A percentile compares a stretch with the other conserved stretches of the same genome.
Conservation (phyloP, 2,797 vertebrate genomes). For the Leuciscus waleckii region DNA sequence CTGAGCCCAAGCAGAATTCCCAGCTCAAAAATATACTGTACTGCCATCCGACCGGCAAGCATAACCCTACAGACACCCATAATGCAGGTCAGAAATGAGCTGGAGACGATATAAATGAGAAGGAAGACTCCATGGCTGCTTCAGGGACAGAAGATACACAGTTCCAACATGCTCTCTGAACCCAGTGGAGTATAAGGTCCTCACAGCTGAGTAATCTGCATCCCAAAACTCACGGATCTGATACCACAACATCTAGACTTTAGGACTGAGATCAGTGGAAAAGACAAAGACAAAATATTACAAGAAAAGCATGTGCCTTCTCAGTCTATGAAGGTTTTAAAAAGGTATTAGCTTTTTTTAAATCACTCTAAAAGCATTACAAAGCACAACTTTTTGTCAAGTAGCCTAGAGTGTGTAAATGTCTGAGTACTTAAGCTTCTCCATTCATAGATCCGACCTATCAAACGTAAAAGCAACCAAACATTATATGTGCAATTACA, state of each 20-base stretch:
- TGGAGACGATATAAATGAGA: constrained; percentile 10
- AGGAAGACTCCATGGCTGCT: constrained; percentile 44
- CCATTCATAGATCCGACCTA: background rate
- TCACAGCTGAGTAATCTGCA: constrained; percentile 55
- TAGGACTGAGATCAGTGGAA: constrained; percentile 12
- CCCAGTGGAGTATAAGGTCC: constrained; percentile 49
- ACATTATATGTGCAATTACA: background rate
- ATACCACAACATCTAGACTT: constrained; percentile 43
- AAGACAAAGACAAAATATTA: background rate
- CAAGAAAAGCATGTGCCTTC: background rate
- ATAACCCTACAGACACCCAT: constrained; percentile 26
- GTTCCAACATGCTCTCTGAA: constrained; percentile 54
- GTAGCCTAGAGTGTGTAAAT: background rate
- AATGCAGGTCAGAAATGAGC: constrained; percentile 27
- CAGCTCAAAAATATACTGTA: constrained; percentile 46
- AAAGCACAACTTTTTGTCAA: background rate
- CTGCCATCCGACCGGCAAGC: constrained; percentile 21
- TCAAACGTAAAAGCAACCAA: background rate
- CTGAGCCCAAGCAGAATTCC: constrained; percentile 50
- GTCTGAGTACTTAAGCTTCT: background rate
- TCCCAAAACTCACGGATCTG: constrained; percentile 55
- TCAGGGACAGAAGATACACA: constrained; percentile 54
- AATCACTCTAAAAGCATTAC: background rate
- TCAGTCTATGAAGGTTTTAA: background rate
- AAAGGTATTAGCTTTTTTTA: background rate